These are phyloP conservation scores for Coilia nasus DNA, from an alignment of 2,797 vertebrate genomes.

Conservation along the genomic window DNA sequence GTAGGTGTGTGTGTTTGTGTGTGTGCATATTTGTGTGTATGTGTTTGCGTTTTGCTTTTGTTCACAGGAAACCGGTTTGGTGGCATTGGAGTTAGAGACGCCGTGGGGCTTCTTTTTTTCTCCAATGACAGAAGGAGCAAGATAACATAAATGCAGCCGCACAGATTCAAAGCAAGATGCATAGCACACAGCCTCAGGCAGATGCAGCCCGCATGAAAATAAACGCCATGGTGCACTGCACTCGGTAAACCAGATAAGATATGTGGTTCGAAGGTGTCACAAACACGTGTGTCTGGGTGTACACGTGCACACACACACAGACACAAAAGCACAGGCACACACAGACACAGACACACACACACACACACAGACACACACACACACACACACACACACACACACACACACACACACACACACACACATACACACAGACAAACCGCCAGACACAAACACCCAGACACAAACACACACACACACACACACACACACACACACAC, in stretches of 20 bases:
- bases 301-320: background rate
- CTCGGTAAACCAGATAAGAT: background rate
- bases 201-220: background rate
- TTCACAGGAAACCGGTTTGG: background rate
- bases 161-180: too few species aligned
- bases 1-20: too few species aligned
- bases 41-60: background rate
- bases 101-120: background rate
- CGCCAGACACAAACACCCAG: too few species aligned
- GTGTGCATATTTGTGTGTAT: background rate
- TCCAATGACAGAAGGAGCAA: background rate
- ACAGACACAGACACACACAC: constrained; percentile 8
- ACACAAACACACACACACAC: too few species aligned
- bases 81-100: background rate
- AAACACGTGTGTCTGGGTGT: too few species aligned
- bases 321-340: constrained; percentile 9
- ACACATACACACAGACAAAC: background rate
- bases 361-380: too few species aligned
- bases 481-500: too few species aligned
- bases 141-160: background rate
- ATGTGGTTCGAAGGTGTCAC: too few species aligned
- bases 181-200: too few species aligned
- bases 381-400: too few species aligned
- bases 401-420: too few species aligned
- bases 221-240: background rate